phyloP scores from a whole-genome alignment of 2,113 vertebrate species.

The Meleagris gallopavo region DNA sequence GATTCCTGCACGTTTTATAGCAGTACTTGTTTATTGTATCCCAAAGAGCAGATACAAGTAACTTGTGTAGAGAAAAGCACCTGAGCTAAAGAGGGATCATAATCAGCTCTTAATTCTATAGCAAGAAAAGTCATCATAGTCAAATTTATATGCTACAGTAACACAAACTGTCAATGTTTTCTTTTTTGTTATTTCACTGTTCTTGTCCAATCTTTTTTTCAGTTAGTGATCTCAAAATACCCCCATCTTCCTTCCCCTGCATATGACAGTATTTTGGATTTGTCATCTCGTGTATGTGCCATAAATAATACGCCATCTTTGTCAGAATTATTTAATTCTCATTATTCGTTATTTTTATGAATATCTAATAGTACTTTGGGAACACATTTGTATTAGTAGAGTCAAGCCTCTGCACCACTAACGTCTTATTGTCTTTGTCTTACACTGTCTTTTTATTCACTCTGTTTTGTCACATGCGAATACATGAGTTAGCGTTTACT shows the following conservation, averaged over 20 bases:
- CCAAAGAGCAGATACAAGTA: not conserved
- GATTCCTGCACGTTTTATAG: not conserved
- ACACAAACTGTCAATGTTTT: not conserved
- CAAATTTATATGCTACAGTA: conserved; percentile 21
- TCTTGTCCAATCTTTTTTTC: not conserved
- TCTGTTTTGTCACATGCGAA: not conserved
- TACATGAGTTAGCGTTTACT: not conserved
- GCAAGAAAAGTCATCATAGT: conserved; percentile 24
- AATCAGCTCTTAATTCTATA: conserved; percentile 40
- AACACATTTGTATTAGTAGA: not conserved
- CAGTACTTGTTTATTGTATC: not conserved
- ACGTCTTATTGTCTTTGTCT: not conserved
- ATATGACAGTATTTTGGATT: not conserved
- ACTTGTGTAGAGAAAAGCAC: not conserved
- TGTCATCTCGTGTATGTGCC: not conserved
- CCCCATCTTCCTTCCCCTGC: not conserved
- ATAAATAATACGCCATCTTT: conserved; percentile 37
- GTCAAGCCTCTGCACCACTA: not conserved
- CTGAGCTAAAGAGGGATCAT: not conserved
- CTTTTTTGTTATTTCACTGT: not conserved
- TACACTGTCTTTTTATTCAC: not conserved
- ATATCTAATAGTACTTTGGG: not conserved
- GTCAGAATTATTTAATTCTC: conserved; percentile 9
- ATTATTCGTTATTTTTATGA: not conserved
- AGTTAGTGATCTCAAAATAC: not conserved